These are phyloP conservation scores for Anser brachyrhynchus DNA, from an alignment of 2,113 vertebrate genomes.

Conservation along the genomic window DNA sequence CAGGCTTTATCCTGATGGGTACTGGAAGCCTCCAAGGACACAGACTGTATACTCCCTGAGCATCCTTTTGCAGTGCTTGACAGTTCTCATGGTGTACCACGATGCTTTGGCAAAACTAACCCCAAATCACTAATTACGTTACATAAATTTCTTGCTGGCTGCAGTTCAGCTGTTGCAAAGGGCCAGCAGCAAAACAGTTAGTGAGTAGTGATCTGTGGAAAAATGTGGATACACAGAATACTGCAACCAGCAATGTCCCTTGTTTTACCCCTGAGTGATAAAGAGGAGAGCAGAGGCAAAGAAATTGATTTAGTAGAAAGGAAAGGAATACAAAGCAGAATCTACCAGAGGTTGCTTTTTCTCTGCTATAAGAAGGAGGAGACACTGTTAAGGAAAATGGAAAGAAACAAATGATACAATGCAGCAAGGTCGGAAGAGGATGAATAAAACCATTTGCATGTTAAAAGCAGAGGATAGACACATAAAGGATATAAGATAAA, in stretches of 20 bases:
- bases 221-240: not conserved
- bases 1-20: not conserved
- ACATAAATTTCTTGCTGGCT: not conserved
- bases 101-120: not conserved
- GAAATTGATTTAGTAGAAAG: not conserved
- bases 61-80: not conserved
- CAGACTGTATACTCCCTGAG: not conserved
- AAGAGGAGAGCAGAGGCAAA: conserved; percentile 9
- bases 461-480: not conserved
- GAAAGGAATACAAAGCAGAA: not conserved
- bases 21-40: not conserved
- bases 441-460: not conserved
- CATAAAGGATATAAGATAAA: not conserved
- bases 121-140: not conserved
- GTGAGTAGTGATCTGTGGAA: not conserved
- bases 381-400: not conserved
- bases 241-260: not conserved
- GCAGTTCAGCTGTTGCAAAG: not conserved
- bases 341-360: not conserved
- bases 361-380: not conserved
- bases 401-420: not conserved
- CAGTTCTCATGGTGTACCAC: fast-evolving
- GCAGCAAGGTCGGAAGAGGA: not conserved
- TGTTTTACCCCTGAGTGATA: not conserved
- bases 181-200: conserved; percentile 7